phyloP scores from a whole-genome alignment of 2,888 invertebrate species.

The Papilio elwesi region DNA sequence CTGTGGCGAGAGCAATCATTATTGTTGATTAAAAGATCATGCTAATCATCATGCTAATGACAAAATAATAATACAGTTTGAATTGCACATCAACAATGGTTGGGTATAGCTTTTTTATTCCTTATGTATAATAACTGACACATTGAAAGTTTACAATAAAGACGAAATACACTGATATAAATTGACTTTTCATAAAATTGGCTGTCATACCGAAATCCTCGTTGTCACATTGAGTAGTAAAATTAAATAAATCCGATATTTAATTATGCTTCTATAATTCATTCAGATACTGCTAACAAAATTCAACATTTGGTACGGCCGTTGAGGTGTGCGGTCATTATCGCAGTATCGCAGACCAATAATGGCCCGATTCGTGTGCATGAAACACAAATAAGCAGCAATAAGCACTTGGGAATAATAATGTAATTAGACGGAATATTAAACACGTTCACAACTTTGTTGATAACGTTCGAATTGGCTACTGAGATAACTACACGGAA shows the following conservation, averaged over 20 bases:
- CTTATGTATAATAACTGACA: too few relatives aligned
- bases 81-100: too few relatives aligned
- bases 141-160: too few relatives aligned
- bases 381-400: constrained; percentile 29
- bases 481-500: not conserved
- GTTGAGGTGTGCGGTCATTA: constrained; percentile 24
- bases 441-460: constrained; percentile 5
- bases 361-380: constrained; percentile 34
- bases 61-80: too few relatives aligned
- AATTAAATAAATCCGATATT: not conserved
- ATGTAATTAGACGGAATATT: constrained; percentile 26
- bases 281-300: not conserved
- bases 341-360: constrained; percentile 30
- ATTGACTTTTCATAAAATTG: too few relatives aligned
- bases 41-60: too few relatives aligned
- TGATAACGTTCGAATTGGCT: constrained; percentile 7
- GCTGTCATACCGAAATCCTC: too few relatives aligned
- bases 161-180: too few relatives aligned
- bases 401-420: constrained; percentile 27
- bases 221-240: not conserved
- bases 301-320: constrained; percentile 12
- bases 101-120: too few relatives aligned
- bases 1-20: too few relatives aligned
- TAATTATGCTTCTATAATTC: not conserved
- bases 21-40: too few relatives aligned